Base-by-base conservation (phyloP, 2,888 invertebrate species). In the Lepidochrysops patricia region DNA sequence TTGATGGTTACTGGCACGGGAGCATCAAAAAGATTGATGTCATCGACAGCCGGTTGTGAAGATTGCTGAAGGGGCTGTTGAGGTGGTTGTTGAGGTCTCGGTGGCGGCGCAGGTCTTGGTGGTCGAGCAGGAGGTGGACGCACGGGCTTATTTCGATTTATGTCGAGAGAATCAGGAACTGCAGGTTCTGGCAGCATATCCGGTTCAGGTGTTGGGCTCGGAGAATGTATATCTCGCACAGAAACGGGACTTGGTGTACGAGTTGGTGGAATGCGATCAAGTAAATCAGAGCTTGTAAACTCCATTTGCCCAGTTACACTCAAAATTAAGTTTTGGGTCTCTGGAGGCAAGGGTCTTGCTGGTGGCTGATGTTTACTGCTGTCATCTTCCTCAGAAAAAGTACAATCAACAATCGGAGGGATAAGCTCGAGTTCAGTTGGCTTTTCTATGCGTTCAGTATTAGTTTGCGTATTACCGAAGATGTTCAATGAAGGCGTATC, bases 291-390 rank as follows among this genome's bases (percentile, higher is more conserved):
- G 69, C 96, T 96, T 0, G 96, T 95, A 57, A 95, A 95, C 73
- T 97, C 96, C 93, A 97, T 93, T 60, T 95, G 96, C 1, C 95
- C 96, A 35, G 97, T 96, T 1, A 97, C 96, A 32, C 95, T 95
- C 67, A 94, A 91, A 56, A 97, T 93, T 23, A 97, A 86, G 73
- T 96, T 95, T 84, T 96, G 95, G 0, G 97, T 97, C 79, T 95
- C 95, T 64, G 93, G 92, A 0, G 94, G 93, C 23, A 94, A 91
- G 3, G 93, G 92, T 13, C 93, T 91, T 2, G 90, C 76, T 0
- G 91, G 85, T 37, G 91, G 91, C 1, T 83, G 85, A 13, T 69
- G 66, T 50, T 66, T 54, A 9, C 15, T 32, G 19, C 29, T 54
- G 32, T 32, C 32, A 19, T 72, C 73, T n/a, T 74, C 72, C 7